Conservation (phyloP, 2,797 vertebrate species). For the Esox masquinongy region DNA sequence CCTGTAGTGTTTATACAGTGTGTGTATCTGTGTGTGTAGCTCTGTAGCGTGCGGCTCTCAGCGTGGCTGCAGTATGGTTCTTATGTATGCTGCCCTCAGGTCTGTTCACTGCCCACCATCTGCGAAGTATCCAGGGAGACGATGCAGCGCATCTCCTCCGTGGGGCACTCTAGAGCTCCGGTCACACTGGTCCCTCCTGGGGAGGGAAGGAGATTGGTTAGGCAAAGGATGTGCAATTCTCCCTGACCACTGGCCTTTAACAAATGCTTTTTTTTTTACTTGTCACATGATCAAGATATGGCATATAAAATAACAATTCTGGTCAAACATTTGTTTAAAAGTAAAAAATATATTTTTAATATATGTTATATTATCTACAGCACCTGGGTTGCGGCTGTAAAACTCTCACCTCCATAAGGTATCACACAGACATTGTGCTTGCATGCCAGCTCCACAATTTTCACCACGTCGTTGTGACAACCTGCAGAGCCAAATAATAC, state of each 20-base stretch:
- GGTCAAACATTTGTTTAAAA: not conserved
- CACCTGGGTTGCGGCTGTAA: not conserved
- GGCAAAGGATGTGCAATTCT: not conserved
- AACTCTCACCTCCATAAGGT: conserved; percentile 92
- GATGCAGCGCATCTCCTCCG: conserved; percentile 91
- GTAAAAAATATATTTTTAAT: not conserved
- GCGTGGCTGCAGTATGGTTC: too few species aligned
- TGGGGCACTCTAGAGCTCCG: conserved; percentile 91
- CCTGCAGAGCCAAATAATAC: conserved; percentile 67
- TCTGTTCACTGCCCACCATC: conserved; percentile 81
- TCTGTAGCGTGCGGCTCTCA: not conserved
- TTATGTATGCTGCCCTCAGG: not conserved
- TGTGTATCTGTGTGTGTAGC: not conserved
- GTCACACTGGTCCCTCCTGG: conserved; percentile 97
- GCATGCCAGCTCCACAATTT: conserved; percentile 93
- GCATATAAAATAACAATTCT: not conserved
- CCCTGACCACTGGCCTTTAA: not conserved
- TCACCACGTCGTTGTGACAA: conserved; percentile 93
- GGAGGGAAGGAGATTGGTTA: conserved; percentile 15
- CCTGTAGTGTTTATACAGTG: conserved; percentile 7
- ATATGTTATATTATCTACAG: not conserved
- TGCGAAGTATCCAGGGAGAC: conserved; percentile 96
- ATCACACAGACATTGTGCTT: conserved; percentile 96
- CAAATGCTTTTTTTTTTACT: not conserved
- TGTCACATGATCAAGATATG: not conserved